These are phyloP conservation scores for Chelonus insularis DNA, from an alignment of 1,140 invertebrate species.

Conservation along the genomic window DNA sequence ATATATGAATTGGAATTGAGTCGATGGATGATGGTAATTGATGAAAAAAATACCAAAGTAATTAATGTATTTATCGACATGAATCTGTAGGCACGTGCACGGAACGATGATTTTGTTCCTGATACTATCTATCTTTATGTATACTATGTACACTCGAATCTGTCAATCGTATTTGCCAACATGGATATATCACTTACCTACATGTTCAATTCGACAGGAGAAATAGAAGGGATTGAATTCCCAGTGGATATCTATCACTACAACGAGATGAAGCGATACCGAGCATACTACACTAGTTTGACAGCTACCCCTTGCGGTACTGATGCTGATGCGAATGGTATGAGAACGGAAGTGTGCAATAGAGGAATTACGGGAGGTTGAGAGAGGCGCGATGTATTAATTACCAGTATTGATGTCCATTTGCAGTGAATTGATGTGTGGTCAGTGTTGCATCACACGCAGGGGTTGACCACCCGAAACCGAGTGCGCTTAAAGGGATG, in stretches of 20 bases:
- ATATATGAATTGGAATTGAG: not conserved
- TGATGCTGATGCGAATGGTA: not conserved
- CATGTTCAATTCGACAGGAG: constrained; percentile 36
- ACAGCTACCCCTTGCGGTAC: not conserved
- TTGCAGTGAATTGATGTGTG: constrained; percentile 63
- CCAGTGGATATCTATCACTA: not conserved
- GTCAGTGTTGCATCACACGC: constrained; percentile 59
- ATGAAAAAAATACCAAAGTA: no score
- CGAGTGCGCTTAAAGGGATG: constrained; percentile 28
- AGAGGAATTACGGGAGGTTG: constrained; percentile 23
- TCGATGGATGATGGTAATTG: not conserved
- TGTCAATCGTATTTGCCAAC: constrained; percentile 54
- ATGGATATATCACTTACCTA: constrained; percentile 52
- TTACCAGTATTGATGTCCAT: constrained; percentile 63
- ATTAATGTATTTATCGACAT: no score
- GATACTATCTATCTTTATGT: constrained; percentile 15
- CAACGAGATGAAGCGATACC: not conserved
- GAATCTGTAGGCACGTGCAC: not conserved
- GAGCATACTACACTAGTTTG: not conserved
- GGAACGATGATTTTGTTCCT: not conserved
- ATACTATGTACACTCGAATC: constrained; percentile 42
- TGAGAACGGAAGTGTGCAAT: constrained; percentile 25
- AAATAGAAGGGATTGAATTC: not conserved
- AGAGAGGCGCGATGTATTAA: constrained; percentile 61
- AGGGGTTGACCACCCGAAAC: constrained; percentile 55